Conservation (phyloP, 2,113 vertebrate genomes). For the Ochotona princeps region DNA sequence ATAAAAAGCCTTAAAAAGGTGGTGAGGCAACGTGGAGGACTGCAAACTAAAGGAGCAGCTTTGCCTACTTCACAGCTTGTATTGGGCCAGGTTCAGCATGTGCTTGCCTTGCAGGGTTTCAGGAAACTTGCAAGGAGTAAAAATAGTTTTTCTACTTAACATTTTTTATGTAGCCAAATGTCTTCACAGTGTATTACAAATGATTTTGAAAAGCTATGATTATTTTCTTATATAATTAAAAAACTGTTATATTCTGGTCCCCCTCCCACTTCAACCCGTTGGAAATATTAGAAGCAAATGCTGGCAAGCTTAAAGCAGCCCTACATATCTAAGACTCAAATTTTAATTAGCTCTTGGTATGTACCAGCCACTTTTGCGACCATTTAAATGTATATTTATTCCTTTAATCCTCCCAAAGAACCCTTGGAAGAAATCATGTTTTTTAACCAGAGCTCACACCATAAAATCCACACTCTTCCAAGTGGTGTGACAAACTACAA, state of each 20-base stretch:
- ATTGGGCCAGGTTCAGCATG: slow-evolving; percentile 12
- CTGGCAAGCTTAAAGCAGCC: background rate
- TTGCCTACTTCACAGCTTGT: slow-evolving; percentile 70
- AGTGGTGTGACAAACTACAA: background rate
- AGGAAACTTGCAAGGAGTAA: slow-evolving; percentile 55
- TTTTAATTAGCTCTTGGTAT: slow-evolving; percentile 16
- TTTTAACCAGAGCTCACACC: background rate
- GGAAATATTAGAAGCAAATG: slow-evolving; percentile 64
- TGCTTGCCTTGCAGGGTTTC: slow-evolving; percentile 38
- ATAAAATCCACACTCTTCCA: background rate
- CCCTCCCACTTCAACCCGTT: background rate
- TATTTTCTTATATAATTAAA: slow-evolving; percentile 67
- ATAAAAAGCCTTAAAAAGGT: slow-evolving; percentile 53
- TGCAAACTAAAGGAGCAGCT: slow-evolving; percentile 74
- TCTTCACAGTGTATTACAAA: slow-evolving; percentile 61
- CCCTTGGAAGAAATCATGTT: background rate
- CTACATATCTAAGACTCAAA: background rate
- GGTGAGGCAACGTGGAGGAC: background rate
- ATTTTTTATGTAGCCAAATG: slow-evolving; percentile 54
- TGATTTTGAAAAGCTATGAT: slow-evolving; percentile 53
- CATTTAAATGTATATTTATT: slow-evolving; percentile 22
- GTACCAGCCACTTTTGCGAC: background rate
- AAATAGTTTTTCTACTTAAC: slow-evolving; percentile 70
- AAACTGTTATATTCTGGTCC: background rate
- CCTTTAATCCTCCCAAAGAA: background rate